These are phyloP conservation scores for Melanophora roralis DNA, from an alignment of 2,888 invertebrate species.

Conservation along the genomic window DNA sequence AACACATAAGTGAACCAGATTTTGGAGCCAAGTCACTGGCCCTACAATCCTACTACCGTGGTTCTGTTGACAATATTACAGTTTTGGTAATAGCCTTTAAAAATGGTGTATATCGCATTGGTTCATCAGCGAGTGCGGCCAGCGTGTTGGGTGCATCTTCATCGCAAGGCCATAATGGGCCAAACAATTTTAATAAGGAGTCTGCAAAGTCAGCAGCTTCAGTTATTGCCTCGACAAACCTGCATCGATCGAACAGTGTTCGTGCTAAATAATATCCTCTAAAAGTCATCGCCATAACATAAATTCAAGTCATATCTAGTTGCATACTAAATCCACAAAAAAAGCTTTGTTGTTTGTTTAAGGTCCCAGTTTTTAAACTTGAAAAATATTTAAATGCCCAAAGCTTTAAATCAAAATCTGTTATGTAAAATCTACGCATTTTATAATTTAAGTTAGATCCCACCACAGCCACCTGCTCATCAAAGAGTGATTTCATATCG, in stretches of 20 bases:
- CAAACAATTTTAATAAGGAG: constrained; percentile 33
- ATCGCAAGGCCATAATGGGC: neutral
- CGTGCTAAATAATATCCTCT: constrained; percentile 57
- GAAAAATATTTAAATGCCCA: constrained; percentile 54
- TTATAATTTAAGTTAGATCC: constrained; percentile 51
- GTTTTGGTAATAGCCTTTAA: constrained; percentile 92
- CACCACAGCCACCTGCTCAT: constrained; percentile 24
- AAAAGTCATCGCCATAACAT: neutral
- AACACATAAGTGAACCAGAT: constrained; percentile 89
- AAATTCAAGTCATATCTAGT: neutral
- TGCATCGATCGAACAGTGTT: constrained; percentile 64
- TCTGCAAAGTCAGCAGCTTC: constrained; percentile 52
- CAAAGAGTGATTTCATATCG: constrained; percentile 9
- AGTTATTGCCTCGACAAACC: constrained; percentile 56
- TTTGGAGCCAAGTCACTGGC: constrained; percentile 95
- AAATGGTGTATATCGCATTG: constrained; percentile 77
- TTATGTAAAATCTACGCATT: constrained; percentile 56
- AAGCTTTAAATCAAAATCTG: constrained; percentile 46
- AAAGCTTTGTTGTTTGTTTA: constrained; percentile 3
- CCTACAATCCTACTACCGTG: constrained; percentile 92
- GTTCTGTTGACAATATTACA: constrained; percentile 96
- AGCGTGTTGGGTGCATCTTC: constrained; percentile 34
- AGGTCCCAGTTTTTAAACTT: neutral
- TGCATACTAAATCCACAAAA: constrained; percentile 29
- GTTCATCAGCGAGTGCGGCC: constrained; percentile 48